Percentiles rank a stretch among this genome's conserved stretches.
phyloP scores from a whole-genome alignment of 1,140 invertebrate genomes.

The Eurosta solidaginis region DNA sequence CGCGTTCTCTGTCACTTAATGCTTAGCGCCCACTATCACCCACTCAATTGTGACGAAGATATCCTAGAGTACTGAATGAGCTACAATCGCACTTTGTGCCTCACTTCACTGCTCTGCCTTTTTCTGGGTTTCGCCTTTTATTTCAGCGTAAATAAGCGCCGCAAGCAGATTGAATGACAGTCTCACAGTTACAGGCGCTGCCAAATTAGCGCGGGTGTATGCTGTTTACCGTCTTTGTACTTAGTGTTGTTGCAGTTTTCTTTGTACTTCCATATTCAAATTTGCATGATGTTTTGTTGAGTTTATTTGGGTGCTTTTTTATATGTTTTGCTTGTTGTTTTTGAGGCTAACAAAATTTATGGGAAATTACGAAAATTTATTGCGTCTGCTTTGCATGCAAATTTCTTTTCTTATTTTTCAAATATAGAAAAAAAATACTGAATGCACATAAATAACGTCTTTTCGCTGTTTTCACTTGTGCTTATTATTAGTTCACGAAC shows the following conservation, averaged over 20 bases:
- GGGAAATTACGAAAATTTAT: constrained; percentile 26
- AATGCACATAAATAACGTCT: not conserved
- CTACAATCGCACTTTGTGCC: too few species aligned
- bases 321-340: not conserved
- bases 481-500: constrained; percentile 19
- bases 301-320: not conserved
- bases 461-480: not conserved
- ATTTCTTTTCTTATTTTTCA: not conserved
- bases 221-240: not conserved
- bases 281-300: constrained; percentile 17
- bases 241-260: not conserved
- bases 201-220: constrained; percentile 24
- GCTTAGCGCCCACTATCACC: constrained; percentile 16
- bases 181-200: not conserved
- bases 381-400: constrained; percentile 26
- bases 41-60: not conserved
- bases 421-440: not conserved
- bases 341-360: constrained; percentile 1
- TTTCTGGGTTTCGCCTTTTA: not conserved
- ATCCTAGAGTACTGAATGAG: too few species aligned
- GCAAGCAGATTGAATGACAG: constrained; percentile 7
- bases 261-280: not conserved
- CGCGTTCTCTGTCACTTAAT: not conserved
- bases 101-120: not conserved
- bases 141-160: not conserved